Evolutionary conservation across 1,140 invertebrate genomes (phyloP).

Genomic region (Melipona quadrifasciata): DNA sequence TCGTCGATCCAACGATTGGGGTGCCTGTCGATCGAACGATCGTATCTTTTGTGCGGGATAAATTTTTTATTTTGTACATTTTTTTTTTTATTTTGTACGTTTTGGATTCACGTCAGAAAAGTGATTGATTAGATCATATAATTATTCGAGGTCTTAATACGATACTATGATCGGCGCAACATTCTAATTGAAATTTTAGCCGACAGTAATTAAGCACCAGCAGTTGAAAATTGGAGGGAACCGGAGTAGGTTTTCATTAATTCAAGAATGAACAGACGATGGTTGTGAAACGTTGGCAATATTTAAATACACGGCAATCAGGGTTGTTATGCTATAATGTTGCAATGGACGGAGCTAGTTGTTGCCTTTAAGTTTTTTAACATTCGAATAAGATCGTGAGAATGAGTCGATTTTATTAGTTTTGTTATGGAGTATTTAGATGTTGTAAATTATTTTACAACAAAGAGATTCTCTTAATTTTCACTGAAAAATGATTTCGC

Average conservation of each 20-base stretch:
- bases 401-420: not conserved
- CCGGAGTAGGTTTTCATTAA: not conserved
- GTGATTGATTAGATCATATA: not conserved
- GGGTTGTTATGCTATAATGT: not conserved
- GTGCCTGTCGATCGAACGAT: not conserved
- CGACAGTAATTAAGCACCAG: not conserved
- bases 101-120: too few relatives aligned
- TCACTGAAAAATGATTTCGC: not conserved
- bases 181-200: not conserved
- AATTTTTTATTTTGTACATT: not conserved
- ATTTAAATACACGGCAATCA: not conserved
- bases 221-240: not conserved
- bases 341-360: not conserved
- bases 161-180: not conserved
- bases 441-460: not conserved
- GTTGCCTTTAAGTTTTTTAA: not conserved
- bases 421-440: not conserved
- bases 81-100: not conserved
- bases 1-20: too few relatives aligned
- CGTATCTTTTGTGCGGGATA: not conserved
- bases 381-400: not conserved
- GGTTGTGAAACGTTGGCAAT: slow-evolving; percentile 5
- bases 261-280: slow-evolving; percentile 4
- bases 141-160: not conserved
- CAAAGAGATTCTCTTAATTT: not conserved